phyloP scores from a whole-genome alignment of 2,113 vertebrate genomes.

The Falcunculus frontatus region DNA sequence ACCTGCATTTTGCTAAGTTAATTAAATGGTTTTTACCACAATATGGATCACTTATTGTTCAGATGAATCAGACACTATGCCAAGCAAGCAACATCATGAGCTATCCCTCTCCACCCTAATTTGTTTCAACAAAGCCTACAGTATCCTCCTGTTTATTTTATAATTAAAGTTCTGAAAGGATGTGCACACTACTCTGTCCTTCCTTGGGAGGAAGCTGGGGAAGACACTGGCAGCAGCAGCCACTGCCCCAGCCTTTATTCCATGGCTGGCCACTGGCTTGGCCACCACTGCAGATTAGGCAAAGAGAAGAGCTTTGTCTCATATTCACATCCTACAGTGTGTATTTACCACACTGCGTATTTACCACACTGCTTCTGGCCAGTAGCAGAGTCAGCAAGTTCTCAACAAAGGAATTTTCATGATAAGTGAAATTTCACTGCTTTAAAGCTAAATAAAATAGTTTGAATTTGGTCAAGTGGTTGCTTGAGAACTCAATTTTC shows the following conservation, averaged over 20 bases:
- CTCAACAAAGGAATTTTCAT: neutral
- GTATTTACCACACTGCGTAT: neutral
- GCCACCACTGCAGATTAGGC: neutral
- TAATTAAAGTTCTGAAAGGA: neutral
- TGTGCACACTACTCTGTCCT: fast-evolving
- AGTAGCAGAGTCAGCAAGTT: neutral
- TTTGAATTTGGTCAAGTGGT: neutral
- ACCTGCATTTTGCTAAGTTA: neutral
- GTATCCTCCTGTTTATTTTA: neutral
- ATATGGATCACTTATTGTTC: neutral
- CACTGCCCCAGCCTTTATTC: neutral
- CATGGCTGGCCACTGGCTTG: neutral
- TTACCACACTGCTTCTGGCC: neutral
- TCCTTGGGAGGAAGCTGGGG: neutral
- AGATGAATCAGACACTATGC: neutral
- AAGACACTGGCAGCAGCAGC: neutral
- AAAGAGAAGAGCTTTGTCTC: neutral
- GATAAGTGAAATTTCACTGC: neutral
- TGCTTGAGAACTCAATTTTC: neutral
- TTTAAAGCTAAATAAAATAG: neutral
- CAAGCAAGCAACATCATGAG: neutral
- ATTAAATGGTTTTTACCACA: neutral
- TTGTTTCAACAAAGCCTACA: neutral
- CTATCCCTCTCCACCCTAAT: neutral
- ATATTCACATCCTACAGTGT: fast-evolving